These are phyloP conservation scores for Arnoldichthys spilopterus DNA, from an alignment of 2,797 vertebrate species.

Conservation along the genomic window DNA sequence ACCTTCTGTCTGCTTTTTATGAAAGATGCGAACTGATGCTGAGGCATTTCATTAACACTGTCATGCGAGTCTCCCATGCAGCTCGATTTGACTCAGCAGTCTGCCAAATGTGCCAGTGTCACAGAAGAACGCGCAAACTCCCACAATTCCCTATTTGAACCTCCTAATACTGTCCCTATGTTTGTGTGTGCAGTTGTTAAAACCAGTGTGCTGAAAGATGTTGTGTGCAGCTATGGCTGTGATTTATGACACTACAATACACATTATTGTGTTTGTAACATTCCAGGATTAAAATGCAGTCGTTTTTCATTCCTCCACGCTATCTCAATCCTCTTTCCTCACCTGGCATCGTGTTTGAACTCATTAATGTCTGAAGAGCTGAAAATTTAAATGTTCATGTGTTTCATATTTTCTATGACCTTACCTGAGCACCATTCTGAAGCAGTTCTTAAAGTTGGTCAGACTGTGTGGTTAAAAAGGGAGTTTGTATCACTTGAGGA, in stretches of 20 bases:
- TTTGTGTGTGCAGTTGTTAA: background rate
- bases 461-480: too few relatives aligned
- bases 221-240: background rate
- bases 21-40: slow-evolving; percentile 26
- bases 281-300: background rate
- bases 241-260: background rate
- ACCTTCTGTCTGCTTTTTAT: background rate
- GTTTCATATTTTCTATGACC: too few relatives aligned
- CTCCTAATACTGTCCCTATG: background rate
- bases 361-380: background rate
- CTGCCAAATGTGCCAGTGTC: slow-evolving; percentile 54
- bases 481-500: too few relatives aligned
- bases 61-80: slow-evolving; percentile 49
- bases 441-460: too few relatives aligned
- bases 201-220: background rate
- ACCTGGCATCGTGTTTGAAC: background rate
- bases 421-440: too few relatives aligned
- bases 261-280: background rate
- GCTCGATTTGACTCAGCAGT: slow-evolving; percentile 42
- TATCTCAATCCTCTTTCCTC: background rate
- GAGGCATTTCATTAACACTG: slow-evolving; percentile 72
- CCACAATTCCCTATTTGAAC: background rate
- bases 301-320: background rate
- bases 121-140: background rate
- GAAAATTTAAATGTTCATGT: background rate